phyloP scores from a whole-genome alignment of 1,140 invertebrate genomes.

The Teleopsis dalmanni region DNA sequence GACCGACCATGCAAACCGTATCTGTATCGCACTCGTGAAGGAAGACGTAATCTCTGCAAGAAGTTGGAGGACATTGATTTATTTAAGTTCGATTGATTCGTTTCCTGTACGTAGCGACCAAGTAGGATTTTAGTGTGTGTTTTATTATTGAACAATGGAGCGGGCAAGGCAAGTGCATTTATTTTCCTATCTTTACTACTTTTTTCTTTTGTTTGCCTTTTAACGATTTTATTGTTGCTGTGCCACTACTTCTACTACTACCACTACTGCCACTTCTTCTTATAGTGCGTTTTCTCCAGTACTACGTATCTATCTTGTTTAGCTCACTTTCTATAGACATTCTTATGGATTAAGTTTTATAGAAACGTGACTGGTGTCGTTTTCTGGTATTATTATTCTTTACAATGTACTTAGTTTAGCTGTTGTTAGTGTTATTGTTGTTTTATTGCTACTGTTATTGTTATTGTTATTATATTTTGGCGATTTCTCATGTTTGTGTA shows the following conservation, averaged over 20 bases:
- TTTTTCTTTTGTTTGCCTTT: too few species aligned
- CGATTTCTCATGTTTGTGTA: too few species aligned
- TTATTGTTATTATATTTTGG: too few species aligned
- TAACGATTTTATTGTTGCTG: too few species aligned
- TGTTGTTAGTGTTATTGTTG: too few species aligned
- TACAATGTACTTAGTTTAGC: not conserved
- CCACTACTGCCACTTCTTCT: too few species aligned
- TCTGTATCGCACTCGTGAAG: too few species aligned
- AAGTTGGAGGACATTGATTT: slow-evolving; percentile 42
- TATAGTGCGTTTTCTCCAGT: too few species aligned
- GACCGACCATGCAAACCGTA: not conserved
- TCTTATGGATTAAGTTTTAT: not conserved
- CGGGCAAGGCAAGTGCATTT: too few species aligned
- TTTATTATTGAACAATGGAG: not conserved
- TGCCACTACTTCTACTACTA: too few species aligned
- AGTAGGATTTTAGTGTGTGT: not conserved
- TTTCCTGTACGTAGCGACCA: slow-evolving; percentile 24
- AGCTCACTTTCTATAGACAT: not conserved
- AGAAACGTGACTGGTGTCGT: slow-evolving; percentile 1
- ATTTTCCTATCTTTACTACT: too few species aligned
- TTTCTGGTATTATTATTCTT: not conserved
- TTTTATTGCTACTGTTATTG: too few species aligned
- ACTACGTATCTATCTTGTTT: not conserved
- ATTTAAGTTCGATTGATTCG: slow-evolving; percentile 43
- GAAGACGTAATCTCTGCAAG: slow-evolving; percentile 27